Base-by-base conservation (phyloP, 2,888 invertebrate genomes). In the Halictus ligatus region DNA sequence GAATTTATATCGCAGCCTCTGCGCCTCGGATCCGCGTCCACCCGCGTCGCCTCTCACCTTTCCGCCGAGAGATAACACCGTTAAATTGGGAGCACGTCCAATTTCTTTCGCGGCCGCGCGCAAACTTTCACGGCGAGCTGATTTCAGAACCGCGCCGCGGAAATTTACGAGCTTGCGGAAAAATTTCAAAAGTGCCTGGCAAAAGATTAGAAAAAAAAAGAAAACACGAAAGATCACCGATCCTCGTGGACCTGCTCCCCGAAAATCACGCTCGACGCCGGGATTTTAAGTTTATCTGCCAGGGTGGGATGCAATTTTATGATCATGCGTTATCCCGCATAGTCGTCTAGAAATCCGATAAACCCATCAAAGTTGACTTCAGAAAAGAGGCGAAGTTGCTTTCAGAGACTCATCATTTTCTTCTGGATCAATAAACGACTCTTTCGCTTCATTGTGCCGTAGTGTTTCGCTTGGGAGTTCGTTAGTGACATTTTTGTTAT, bases 1-100 rank as follows among this genome's bases (percentile, higher is more conserved):
- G 88, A 91, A 89, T 92, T 92, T 92, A 92, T 91, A 91, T 90
- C 75, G 89, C 90, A 87, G 54, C 81, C 40, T 54, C 74, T 76
- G 40, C 73, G 50, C 50, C 48, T 48, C 21, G 58, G 25, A 46
- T 54, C 25, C 64, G 29, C 77, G 71, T 73, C 64, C 64, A 25
- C 43, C 29, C 46, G 25, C 40, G 40, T 69, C 74, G 29, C 81
- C 74, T 64, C 64, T 81, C 58, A 60, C 80, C 69, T 76, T 83
- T 78, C 69, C n/a, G 48, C 76, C 74, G 88, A 81, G 88, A 81
- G 86, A 78, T 86, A 90, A 91, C 91, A 85, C 88, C 88, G 80
- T 85, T 88, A 89, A 90, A 91, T 92, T 90, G 87, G 88, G 86
- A 89, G 79, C 77, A 72, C 69, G 85, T 90, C 86, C 88, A 87